A percentile compares a stretch with the other conserved stretches of the same genome.
Conservation (phyloP, 1,140 invertebrate genomes). For the Steinernema feltiae region DNA sequence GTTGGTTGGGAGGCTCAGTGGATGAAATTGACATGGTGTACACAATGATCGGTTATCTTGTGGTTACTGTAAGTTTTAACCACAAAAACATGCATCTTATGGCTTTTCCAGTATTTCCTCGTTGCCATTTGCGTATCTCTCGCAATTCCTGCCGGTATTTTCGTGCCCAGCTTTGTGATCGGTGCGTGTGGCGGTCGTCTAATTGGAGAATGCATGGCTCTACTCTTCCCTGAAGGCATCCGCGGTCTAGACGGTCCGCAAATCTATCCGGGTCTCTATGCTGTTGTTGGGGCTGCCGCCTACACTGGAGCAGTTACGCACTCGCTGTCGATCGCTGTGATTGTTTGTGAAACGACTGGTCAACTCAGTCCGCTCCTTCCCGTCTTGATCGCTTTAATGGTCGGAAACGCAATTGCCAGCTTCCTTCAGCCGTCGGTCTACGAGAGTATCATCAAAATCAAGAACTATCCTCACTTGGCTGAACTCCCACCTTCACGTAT, state of each 20-base stretch:
- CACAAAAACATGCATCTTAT: conserved; percentile 19
- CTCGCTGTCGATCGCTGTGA: conserved; percentile 93
- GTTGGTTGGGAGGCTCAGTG: conserved; percentile 40
- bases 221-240: conserved; percentile 83
- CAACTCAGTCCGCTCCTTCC: conserved; percentile 93
- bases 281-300: conserved; percentile 61
- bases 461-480: conserved; percentile 90
- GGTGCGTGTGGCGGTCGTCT: conserved; percentile 83
- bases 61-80: conserved; percentile 43
- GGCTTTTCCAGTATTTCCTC: conserved; percentile 73
- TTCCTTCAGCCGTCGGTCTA: conserved; percentile 91
- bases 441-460: conserved; percentile 94
- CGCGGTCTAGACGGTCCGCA: conserved; percentile 64
- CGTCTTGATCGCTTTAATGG: conserved; percentile 86
- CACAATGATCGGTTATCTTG: conserved; percentile 44
- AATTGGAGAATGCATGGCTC: conserved; percentile 78
- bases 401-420: conserved; percentile 85
- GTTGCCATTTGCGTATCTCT: conserved; percentile 89
- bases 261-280: conserved; percentile 76
- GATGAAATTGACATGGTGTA: conserved; percentile 17
- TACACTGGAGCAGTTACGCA: conserved; percentile 70
- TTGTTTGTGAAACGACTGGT: conserved; percentile 96
- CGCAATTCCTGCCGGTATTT: conserved; percentile 86
- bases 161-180: conserved; percentile 91
- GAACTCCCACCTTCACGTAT: conserved; percentile 55